Evolutionary conservation across 2,113 vertebrate species (phyloP), one percentile per base, ranked within the genome.

Genomic region (Platichthys stellatus): DNA sequence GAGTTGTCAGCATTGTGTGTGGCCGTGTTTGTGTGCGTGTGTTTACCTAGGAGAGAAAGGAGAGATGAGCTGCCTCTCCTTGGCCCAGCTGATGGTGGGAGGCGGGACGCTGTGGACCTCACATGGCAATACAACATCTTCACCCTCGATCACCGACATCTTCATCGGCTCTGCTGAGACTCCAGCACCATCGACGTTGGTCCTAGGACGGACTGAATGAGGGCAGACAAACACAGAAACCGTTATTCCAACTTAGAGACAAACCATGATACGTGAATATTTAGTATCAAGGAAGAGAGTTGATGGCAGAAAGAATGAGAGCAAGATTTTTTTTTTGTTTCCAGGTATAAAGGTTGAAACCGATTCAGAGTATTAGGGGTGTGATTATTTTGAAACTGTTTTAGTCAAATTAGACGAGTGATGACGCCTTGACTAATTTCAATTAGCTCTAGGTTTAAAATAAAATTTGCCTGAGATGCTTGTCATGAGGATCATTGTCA

Each of bases 51-150:
- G 93, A 64, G 98, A 99, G 86, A 96, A 97, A 0, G 98, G 98
- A 54, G 98, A 99, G 86, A 99, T 95, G 77, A 97, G 95, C 63
- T 97, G 98, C 74, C 76, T 94, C 78, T 97, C 97, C 88, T 94
- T 97, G 87, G 98, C 96, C 98, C 98, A 99, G 78, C 94, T 96
- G 73, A 99, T 94, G 67, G 95, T 86, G 26, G 98, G 96, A 12
- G 97, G 97, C 13, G 98, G 98, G 51, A 95, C 90, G 82, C 97
- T 97, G 81, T 92, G 95, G 45, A 98, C 96, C 73, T 98, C 97
- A 83, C 98, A 99, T 0, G 96, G 96, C 63, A 99, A 94, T 3
- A 93, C 93, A 64, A 94, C 93, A 54, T 97, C 96, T 78, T 96
- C 92, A 5, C 97, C 96, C 17, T 95, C 95, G 24, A 82, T 89